Evolutionary conservation across 2,113 vertebrate species (phyloP), one percentile per base, ranked within the genome.

Genomic region (Antennarius striatus): DNA sequence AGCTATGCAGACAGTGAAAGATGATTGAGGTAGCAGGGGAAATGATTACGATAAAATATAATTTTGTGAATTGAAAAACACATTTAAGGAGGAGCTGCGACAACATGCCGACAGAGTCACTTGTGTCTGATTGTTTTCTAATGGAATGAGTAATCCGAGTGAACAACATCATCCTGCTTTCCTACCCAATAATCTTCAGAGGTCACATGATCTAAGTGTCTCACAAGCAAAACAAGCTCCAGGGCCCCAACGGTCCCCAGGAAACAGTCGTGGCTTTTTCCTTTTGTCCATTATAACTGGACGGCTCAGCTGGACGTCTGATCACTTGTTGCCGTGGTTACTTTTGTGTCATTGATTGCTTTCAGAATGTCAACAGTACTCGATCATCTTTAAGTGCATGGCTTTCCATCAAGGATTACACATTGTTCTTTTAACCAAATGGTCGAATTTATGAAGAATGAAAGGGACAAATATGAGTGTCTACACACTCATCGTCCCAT

Each of bases 231-330:
- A 46, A 71, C 48, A 16, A 48, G 56, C 39, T 40, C 64, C 53
- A 50, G 47, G 22, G 22, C 22, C 11, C 29, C 0, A 10, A 40
- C 64, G 0, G n/a, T 59, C 48, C 58, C 40, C 48, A 5, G 49
- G 54, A 12, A 0, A 67, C 29, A 16, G 61, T 66, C 43, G 6
- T 0, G 1, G 43, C 49, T 60, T 39, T 50, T 56, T 49, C 46
- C 45, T 68, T 50, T 76, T 50, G 61, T 56, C 60, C 11, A 36
- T 7, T 13, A 22, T 64, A 57, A 73, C 63, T 64, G 72, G 49
- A 52, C 4, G 54, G 59, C 59, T 30, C 46, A 52, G n/a, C 50
- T 59, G 57, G 48, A 75, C 68, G 48, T 68, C 61, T 17, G 58
- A 45, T 68, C 57, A 12, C 28, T 51, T 59, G 32, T 48, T 30